Evolutionary conservation across 2,797 vertebrate genomes (phyloP), one percentile per base, ranked within the genome.

Genomic region (Clamator glandarius): DNA sequence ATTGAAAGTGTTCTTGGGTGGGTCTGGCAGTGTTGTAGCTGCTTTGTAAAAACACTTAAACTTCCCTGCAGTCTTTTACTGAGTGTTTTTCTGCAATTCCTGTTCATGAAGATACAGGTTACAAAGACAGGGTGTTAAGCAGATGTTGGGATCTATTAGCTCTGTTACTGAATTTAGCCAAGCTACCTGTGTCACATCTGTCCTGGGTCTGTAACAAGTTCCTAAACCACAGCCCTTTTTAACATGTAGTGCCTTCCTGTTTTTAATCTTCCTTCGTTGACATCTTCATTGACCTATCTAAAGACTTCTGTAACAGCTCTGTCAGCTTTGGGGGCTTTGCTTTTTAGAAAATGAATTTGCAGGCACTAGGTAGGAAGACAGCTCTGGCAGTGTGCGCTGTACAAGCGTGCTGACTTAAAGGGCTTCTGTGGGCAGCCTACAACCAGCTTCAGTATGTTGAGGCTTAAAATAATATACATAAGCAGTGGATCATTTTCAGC

Each of bases 171-270:
- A 90, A 62, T 83, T 86, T 41, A 96, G 85, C 63, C 33, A 84
- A 84, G 85, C n/a, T 92, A 61, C 76, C 58, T 82, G 57, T 95
- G 77, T 92, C 83, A 96, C 80, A 82, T 67, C 87, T 92, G 44
- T 91, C 67, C 57, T 79, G 77, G 85, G 61, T 77, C 87, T 92
- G 80, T 80, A 74, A 80, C 57, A 48, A 88, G 55, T 91, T 91
- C 52, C 57, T 87, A 58, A 91, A 62, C 83, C 59, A 50, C 83
- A 94, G 87, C 92, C 87, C 91, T 82, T 39, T 80, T 80, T 88
- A 92, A 95, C 91, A 96, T 18, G 5, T 93, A 88, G 95, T 96
- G 95, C 95, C 96, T 97, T 96, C 89, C 88, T 83, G 36, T 84
- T 74, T 66, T 87, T 87, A 76, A 28, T 94, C 52, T n/a, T 90